These are phyloP conservation scores for Macrotrachela quadricornifera DNA, from an alignment of 1,140 invertebrate species.

Conservation along the genomic window DNA sequence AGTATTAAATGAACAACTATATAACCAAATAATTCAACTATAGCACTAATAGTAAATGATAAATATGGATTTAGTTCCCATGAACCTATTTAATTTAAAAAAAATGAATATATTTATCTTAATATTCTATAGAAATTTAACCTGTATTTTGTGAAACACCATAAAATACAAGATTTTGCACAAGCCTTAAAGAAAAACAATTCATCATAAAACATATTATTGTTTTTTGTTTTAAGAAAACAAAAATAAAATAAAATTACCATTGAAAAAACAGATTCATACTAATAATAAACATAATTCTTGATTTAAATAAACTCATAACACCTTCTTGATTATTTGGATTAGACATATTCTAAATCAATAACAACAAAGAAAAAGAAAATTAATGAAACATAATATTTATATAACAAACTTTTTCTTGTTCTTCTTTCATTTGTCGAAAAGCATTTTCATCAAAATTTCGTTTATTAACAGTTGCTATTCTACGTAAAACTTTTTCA, in stretches of 20 bases:
- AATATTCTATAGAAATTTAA: not conserved
- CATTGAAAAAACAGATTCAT: not conserved
- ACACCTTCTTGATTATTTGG: not conserved
- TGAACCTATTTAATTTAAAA: too few relatives aligned
- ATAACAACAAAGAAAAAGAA: not conserved
- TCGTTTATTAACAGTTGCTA: constrained; percentile 15
- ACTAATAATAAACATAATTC: not conserved
- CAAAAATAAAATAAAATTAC: too few relatives aligned
- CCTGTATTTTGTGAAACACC: constrained; percentile 5
- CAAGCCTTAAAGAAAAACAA: not conserved
- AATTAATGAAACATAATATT: not conserved
- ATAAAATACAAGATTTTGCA: constrained; percentile 7
- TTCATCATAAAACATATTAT: too few relatives aligned
- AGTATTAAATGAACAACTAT: not conserved
- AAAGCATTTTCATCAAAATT: not conserved
- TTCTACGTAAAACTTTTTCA: constrained; percentile 12
- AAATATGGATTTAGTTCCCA: not conserved
- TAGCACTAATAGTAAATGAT: not conserved
- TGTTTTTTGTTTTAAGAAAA: too few relatives aligned
- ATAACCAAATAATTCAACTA: constrained; percentile 1
- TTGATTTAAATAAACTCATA: not conserved
- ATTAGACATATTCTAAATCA: not conserved
- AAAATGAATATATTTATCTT: too few relatives aligned
- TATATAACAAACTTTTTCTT: too few relatives aligned
- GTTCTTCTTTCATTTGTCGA: too few relatives aligned